phyloP scores from a whole-genome alignment of 1,140 invertebrate genomes.

The Zaprionus vittiger region DNA sequence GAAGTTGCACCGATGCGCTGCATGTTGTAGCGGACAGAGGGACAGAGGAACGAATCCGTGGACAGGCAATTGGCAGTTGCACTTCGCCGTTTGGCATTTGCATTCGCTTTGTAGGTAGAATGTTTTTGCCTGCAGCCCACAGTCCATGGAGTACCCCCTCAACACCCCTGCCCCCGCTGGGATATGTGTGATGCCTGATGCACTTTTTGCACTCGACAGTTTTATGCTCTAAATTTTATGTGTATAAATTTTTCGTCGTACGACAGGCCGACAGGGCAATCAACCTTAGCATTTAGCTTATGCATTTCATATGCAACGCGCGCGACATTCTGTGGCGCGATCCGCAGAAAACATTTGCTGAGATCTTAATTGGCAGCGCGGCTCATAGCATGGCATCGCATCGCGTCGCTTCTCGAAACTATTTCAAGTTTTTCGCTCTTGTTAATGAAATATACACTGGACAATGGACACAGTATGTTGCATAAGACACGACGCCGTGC shows the following conservation, averaged over 20 bases:
- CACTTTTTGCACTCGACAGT: conserved; percentile 59
- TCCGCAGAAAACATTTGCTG: conserved; percentile 43
- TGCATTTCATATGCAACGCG: conserved; percentile 44
- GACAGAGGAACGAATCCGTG: neutral
- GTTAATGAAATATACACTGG: conserved; percentile 73
- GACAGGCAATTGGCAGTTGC: conserved; percentile 31
- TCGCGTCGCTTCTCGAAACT: conserved; percentile 27
- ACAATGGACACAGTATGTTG: conserved; percentile 62
- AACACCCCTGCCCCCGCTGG: neutral
- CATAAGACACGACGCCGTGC: conserved; percentile 54
- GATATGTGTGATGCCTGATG: conserved; percentile 14
- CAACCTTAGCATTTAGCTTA: conserved; percentile 79
- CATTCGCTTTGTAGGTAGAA: conserved; percentile 63
- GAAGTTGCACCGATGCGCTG: conserved; percentile 30
- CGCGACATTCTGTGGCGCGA: conserved; percentile 7
- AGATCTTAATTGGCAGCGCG: conserved; percentile 74
- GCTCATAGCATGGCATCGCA: neutral
- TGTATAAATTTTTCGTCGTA: conserved; percentile 68
- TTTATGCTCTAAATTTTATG: conserved; percentile 81
- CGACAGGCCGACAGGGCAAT: conserved; percentile 40
- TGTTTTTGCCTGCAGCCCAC: conserved; percentile 19
- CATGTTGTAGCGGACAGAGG: neutral
- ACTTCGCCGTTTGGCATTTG: conserved; percentile 81
- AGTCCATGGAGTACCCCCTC: neutral
- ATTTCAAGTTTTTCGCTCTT: conserved; percentile 59